Base-by-base conservation (phyloP, 2,888 invertebrate genomes). In the Amblyjoppa fuscipennis region DNA sequence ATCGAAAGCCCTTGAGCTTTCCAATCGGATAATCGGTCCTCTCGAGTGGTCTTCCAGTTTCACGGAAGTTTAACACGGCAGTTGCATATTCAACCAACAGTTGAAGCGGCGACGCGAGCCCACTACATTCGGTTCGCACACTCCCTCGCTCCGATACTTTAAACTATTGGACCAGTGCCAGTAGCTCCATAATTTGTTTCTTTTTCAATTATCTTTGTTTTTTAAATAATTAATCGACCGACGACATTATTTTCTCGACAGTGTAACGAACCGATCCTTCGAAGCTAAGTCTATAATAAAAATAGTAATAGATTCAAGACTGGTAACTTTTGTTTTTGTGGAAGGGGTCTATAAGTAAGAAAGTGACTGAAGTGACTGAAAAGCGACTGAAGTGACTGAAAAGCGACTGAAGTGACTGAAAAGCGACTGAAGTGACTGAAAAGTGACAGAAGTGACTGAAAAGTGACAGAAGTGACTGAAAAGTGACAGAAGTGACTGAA, bases 21-120 rank as follows among this genome's bases (percentile, higher is more conserved):
- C 79, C 56, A 79, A 79, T 79, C 71, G 53, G 25, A 79, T 79
- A 53, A 79, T 79, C 79, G 79, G 70, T 61, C 49, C 49, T 56
- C 53, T 71, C 49, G 71, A 70, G 41, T 71, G 61, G 70, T 70
- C 28, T 49, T 70, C 69, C 25, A 51, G 69, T 70, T 31, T 70
- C 49, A 16, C 69, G 13, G 28, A 49, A 70, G 69, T 70, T 70
- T 20, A 70, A 49, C 45, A 70, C 28, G 25, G 45, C 28, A 49
- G 49, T 45, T 28, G 45, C 41, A 70, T 49, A 28, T 49, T 13
- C 25, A 25, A 70, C 51, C 69, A 16, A 28, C 61, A 16, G 31
- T 31, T 13, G 45, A 45, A 7, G 5, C 34, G 31, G 6, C 61
- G 5, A n/a, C 31, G 28, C 16, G 45, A 34, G 61, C 16, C 11